A percentile compares a stretch with the other conserved stretches of the same genome.
Conservation (phyloP, 2,888 invertebrate species). For the Frankliniella intonsa region DNA sequence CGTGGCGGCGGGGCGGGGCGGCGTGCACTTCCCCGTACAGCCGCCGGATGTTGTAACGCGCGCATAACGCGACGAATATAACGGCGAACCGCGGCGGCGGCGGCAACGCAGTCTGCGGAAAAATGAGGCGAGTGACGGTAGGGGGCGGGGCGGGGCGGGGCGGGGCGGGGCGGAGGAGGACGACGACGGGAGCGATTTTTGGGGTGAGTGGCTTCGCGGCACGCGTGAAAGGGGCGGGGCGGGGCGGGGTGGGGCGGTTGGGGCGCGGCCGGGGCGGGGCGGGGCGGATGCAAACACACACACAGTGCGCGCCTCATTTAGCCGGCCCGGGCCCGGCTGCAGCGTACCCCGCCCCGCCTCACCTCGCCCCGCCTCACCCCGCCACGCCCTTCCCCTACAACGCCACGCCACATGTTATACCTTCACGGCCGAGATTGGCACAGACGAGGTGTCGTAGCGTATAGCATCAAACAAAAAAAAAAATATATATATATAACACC, state of each 20-base stretch:
- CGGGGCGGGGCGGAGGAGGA: background rate
- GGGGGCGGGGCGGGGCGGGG: background rate
- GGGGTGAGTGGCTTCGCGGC: constrained; percentile 4
- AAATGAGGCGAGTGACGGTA: background rate
- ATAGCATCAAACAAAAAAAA: no score
- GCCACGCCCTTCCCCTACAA: no score
- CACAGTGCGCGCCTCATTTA: background rate
- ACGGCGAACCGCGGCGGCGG: background rate
- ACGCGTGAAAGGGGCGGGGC: background rate
- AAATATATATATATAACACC: no score
- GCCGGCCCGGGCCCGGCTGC: no score
- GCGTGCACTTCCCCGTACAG: background rate
- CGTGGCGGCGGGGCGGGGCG: background rate
- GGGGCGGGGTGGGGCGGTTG: background rate
- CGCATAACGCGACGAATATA: background rate
- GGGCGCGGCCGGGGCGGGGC: background rate
- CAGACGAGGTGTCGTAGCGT: no score
- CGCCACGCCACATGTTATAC: no score
- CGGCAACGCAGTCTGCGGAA: background rate
- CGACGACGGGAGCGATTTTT: constrained; percentile 4
- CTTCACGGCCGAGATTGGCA: no score
- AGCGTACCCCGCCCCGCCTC: no score
- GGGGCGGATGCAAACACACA: background rate
- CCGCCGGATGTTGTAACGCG: background rate
- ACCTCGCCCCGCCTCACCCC: no score